These are phyloP conservation scores for Tolmerus cingulatus DNA, from an alignment of 2,888 invertebrate genomes.

Conservation along the genomic window DNA sequence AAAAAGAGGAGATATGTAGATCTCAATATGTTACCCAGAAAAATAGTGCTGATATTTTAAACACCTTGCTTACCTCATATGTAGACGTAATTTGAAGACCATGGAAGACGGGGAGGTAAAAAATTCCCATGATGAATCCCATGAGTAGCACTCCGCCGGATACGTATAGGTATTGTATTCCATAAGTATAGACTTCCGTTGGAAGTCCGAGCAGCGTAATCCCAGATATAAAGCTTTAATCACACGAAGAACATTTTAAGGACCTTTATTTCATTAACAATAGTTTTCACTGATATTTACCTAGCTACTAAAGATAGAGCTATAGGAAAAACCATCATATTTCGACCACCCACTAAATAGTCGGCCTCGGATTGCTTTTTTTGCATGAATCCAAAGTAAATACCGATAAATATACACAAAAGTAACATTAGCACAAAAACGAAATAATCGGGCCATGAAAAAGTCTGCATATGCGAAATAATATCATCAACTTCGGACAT, in stretches of 20 bases:
- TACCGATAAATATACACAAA: conserved; percentile 76
- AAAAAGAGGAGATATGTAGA: too few relatives aligned
- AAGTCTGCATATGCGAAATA: conserved; percentile 59
- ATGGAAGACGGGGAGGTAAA: conserved; percentile 79
- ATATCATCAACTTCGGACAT: conserved; percentile 61
- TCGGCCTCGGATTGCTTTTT: conserved; percentile 71
- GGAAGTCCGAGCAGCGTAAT: conserved; percentile 81
- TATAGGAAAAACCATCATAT: conserved; percentile 80
- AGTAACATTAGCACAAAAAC: conserved; percentile 71
- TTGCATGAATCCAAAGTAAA: conserved; percentile 80
- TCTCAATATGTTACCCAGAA: too few relatives aligned
- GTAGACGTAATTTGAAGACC: conserved; percentile 78
- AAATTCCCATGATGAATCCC: conserved; percentile 71
- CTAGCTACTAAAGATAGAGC: conserved; percentile 84
- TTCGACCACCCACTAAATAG: conserved; percentile 82
- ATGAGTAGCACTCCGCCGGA: conserved; percentile 71
- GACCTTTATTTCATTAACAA: not conserved
- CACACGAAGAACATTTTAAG: not conserved
- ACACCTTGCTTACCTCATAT: conserved; percentile 71
- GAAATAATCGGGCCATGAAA: conserved; percentile 61
- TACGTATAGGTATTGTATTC: conserved; percentile 78
- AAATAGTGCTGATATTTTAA: too few relatives aligned
- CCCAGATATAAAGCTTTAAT: conserved; percentile 75
- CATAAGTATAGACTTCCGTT: conserved; percentile 82
- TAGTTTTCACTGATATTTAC: conserved; percentile 59